A percentile compares a stretch with the other conserved stretches of the same genome.
Conservation (phyloP, 1,140 invertebrate genomes). For the Drosophila watanabei region DNA sequence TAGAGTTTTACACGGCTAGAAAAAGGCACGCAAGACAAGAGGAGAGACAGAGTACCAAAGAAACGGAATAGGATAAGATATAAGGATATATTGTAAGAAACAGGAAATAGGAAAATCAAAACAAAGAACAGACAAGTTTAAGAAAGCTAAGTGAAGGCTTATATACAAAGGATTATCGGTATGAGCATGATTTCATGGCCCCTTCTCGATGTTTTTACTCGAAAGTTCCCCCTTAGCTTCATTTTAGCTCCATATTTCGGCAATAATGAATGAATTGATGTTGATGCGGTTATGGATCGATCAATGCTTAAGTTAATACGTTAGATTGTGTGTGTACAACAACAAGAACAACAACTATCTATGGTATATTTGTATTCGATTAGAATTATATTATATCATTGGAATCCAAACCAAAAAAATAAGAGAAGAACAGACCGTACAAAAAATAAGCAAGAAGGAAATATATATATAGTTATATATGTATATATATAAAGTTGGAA, state of each 20-base stretch:
- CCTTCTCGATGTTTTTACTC: background rate
- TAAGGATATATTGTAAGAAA: background rate
- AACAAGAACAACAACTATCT: conserved; percentile 84
- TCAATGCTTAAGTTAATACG: conserved; percentile 17
- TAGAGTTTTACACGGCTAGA: conserved; percentile 69
- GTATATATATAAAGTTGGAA: conserved; percentile 25
- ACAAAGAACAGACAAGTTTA: conserved; percentile 26
- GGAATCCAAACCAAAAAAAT: conserved; percentile 51
- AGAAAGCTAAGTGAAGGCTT: conserved; percentile 37
- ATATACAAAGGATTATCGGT: conserved; percentile 12
- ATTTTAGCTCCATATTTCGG: background rate
- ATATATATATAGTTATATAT: conserved; percentile 43
- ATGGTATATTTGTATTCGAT: conserved; percentile 76
- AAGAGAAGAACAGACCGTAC: conserved; percentile 11
- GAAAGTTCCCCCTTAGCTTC: background rate
- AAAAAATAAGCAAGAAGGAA: conserved; percentile 40
- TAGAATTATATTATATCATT: conserved; percentile 64
- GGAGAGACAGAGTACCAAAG: conserved; percentile 46
- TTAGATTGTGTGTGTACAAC: conserved; percentile 72
- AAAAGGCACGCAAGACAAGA: conserved; percentile 77
- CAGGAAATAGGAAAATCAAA: conserved; percentile 2
- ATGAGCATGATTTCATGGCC: conserved; percentile 16
- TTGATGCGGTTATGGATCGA: background rate
- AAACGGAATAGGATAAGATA: background rate
- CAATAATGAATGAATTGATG: conserved; percentile 7